Conservation (phyloP, 2,888 invertebrate genomes). For the Clostera curtula region DNA sequence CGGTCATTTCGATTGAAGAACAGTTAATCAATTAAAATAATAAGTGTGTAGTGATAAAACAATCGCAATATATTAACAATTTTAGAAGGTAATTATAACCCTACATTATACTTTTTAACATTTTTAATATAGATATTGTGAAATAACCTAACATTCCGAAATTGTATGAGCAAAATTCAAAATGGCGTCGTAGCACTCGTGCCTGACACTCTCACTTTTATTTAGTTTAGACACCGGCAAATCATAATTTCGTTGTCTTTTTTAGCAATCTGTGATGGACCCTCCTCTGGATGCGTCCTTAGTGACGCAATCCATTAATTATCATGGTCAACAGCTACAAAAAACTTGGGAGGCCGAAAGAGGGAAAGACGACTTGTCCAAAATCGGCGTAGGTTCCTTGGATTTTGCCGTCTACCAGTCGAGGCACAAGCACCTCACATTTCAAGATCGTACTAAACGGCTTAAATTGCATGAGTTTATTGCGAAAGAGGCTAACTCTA, state of each 20-base stretch:
- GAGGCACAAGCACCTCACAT: conserved; percentile 86
- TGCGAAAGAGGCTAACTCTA: conserved; percentile 85
- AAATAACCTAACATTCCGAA: no score
- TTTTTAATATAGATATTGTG: no score
- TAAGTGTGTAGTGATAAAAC: no score
- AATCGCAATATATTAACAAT: no score
- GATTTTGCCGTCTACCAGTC: conserved; percentile 86
- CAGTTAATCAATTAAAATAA: no score
- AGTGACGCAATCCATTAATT: conserved; percentile 84
- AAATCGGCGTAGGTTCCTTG: conserved; percentile 74
- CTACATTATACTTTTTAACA: no score
- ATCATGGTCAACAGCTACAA: conserved; percentile 90
- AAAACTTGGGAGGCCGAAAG: conserved; percentile 92
- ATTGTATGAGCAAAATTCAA: no score
- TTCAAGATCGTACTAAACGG: conserved; percentile 88
- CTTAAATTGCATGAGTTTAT: conserved; percentile 91
- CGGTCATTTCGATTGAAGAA: no score
- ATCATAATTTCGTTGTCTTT: no score
- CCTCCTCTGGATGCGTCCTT: conserved; percentile 63
- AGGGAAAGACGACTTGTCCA: conserved; percentile 82
- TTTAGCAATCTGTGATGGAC: conserved; percentile 44
- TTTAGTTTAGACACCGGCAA: no score
- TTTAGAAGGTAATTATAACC: no score
- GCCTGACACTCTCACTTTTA: conserved; percentile 13
- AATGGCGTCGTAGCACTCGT: conserved; percentile 21